phyloP scores from a whole-genome alignment of 2,113 vertebrate species.

The Spizaetus ornatus region DNA sequence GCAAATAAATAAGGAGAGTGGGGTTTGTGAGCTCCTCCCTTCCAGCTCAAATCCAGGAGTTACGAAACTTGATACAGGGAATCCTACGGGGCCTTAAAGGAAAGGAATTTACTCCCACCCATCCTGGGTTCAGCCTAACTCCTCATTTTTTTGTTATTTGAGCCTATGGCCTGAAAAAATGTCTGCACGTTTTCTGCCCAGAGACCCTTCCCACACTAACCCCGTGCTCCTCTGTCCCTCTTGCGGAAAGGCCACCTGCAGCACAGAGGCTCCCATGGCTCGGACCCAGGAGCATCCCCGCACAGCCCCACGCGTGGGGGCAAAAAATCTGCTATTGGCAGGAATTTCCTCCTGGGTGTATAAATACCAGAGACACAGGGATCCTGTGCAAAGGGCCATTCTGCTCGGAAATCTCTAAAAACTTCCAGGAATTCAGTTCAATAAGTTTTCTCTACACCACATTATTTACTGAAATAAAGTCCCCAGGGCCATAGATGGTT shows the following conservation, averaged over 20 bases:
- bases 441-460: background rate
- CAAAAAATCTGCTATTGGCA: background rate
- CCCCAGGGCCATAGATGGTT: background rate
- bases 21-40: slow-evolving; percentile 25
- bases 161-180: background rate
- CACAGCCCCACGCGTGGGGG: accelerated
- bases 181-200: slow-evolving; percentile 16
- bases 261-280: background rate
- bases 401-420: background rate
- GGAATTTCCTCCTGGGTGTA: background rate
- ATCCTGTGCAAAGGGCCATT: background rate
- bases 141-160: slow-evolving; percentile 42
- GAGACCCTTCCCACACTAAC: background rate
- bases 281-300: background rate
- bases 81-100: slow-evolving; percentile 16
- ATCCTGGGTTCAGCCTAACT: slow-evolving; percentile 47
- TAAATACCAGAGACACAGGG: background rate
- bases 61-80: slow-evolving; percentile 40
- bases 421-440: background rate
- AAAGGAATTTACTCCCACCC: slow-evolving; percentile 64
- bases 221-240: background rate
- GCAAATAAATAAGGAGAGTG: slow-evolving; percentile 10
- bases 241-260: background rate
- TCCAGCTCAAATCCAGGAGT: slow-evolving; percentile 14
- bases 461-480: background rate